Conservation (phyloP, 2,888 invertebrate genomes). For the Drosophila affinis region DNA sequence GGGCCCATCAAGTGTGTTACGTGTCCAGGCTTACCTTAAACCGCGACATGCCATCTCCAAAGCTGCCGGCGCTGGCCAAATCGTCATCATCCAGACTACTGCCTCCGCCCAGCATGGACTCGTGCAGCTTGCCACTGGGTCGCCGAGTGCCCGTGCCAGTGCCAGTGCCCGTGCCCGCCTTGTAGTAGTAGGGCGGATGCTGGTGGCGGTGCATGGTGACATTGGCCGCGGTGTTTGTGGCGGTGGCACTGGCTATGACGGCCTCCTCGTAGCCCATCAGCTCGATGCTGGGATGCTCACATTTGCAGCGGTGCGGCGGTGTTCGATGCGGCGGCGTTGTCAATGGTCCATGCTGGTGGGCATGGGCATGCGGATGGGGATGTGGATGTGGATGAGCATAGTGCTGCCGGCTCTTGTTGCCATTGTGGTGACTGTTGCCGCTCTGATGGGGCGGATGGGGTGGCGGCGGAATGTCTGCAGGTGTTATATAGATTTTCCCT, state of each 20-base stretch:
- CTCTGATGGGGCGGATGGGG: conserved; percentile 59
- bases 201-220: conserved; percentile 53
- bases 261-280: conserved; percentile 68
- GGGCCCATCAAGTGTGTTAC: neutral
- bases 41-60: conserved; percentile 62
- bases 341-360: conserved; percentile 39
- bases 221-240: conserved; percentile 41
- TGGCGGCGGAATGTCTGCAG: conserved; percentile 80
- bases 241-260: conserved; percentile 35
- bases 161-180: conserved; percentile 25
- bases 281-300: conserved; percentile 69
- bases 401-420: conserved; percentile 58
- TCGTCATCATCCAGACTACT: conserved; percentile 68
- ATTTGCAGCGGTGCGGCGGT: conserved; percentile 72
- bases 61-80: conserved; percentile 64
- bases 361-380: conserved; percentile 36
- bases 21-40: conserved; percentile 62
- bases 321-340: conserved; percentile 48
- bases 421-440: conserved; percentile 63
- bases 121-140: conserved; percentile 64
- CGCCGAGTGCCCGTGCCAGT: conserved; percentile 41
- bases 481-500: conserved; percentile 79
- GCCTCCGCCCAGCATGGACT: conserved; percentile 68
- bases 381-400: conserved; percentile 38
- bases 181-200: conserved; percentile 71